These are phyloP conservation scores for Scaptomyza polygonia DNA, from an alignment of 2,888 invertebrate genomes.

Conservation along the genomic window DNA sequence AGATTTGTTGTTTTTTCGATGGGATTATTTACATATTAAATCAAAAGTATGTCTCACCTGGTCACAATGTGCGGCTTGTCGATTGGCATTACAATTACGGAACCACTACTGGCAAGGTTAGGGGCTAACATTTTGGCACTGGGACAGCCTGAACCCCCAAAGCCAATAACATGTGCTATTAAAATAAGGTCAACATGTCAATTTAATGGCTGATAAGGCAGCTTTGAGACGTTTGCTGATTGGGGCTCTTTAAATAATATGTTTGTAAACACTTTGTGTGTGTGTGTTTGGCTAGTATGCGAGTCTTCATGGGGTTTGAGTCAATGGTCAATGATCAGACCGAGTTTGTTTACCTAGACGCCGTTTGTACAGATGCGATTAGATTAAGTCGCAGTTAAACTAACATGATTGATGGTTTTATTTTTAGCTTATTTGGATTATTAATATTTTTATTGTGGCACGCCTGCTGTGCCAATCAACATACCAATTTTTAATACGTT, in stretches of 20 bases:
- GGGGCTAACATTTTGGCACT: conserved; percentile 54
- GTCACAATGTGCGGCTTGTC: conserved; percentile 34
- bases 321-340: conserved; percentile 32
- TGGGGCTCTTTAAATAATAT: conserved; percentile 18
- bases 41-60: conserved; percentile 1
- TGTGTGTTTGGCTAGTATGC: conserved; percentile 1
- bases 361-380: conserved; percentile 62
- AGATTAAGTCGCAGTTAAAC: conserved; percentile 56
- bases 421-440: conserved; percentile 73
- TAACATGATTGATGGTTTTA: conserved; percentile 71
- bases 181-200: conserved; percentile 70
- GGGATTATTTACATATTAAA: no score
- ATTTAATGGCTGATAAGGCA: conserved; percentile 49
- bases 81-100: conserved; percentile 51
- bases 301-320: conserved; percentile 15
- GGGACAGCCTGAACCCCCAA: conserved; percentile 34
- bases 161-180: conserved; percentile 34
- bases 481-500: conserved; percentile 22
- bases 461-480: conserved; percentile 54
- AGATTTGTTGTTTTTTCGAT: no score
- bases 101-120: conserved; percentile 52
- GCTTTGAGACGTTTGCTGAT: conserved; percentile 14
- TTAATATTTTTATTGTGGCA: conserved; percentile 59
- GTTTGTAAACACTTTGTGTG: background rate
- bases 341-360: conserved; percentile 75